Conservation (phyloP, 2,888 invertebrate species). For the Colostygia pectinataria region DNA sequence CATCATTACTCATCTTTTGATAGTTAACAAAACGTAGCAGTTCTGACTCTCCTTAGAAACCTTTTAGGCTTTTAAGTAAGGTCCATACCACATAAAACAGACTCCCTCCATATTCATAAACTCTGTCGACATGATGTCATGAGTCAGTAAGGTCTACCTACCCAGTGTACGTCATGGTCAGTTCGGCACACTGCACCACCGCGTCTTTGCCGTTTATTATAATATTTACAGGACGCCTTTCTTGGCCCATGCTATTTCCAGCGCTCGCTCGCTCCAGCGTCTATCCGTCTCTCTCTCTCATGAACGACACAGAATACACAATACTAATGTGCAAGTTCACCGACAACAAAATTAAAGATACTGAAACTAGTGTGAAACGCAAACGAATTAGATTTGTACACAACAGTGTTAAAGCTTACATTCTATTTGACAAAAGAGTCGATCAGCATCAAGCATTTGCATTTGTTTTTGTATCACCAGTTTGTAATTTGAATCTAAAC, state of each 20-base stretch:
- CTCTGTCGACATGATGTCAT: no score
- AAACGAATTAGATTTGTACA: no score
- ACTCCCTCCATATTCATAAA: no score
- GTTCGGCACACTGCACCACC: slow-evolving; percentile 82
- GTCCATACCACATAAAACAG: no score
- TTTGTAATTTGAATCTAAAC: not conserved
- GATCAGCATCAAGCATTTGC: not conserved
- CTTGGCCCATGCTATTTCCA: slow-evolving; percentile 85
- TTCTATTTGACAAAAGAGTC: not conserved
- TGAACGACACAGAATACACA: slow-evolving; percentile 14
- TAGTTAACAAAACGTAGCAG: no score
- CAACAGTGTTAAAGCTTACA: no score
- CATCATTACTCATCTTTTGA: no score
- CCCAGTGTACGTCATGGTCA: slow-evolving; percentile 66
- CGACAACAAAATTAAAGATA: no score
- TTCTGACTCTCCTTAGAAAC: no score
- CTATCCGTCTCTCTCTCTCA: slow-evolving; percentile 55
- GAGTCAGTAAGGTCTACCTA: slow-evolving; percentile 57
- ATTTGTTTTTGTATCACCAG: no score
- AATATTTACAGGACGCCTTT: slow-evolving; percentile 84
- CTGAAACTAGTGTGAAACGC: no score
- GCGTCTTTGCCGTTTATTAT: slow-evolving; percentile 79
- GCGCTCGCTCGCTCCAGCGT: slow-evolving; percentile 70
- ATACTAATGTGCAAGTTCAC: not conserved
- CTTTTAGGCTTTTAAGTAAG: no score